phyloP scores from a whole-genome alignment of 2,888 invertebrate species.

The Liopterus haemorrhoidalis region DNA sequence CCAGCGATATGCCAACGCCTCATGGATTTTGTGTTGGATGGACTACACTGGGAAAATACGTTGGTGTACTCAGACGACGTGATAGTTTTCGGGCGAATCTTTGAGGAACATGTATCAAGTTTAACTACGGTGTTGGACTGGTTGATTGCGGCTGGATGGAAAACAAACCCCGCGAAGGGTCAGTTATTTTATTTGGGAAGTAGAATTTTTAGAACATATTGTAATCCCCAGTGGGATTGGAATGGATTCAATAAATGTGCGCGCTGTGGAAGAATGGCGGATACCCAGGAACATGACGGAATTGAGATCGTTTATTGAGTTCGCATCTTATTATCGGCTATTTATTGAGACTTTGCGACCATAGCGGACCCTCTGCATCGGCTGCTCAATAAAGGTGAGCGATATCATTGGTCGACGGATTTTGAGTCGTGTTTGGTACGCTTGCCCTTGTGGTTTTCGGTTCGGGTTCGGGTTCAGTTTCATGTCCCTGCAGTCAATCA shows the following conservation, averaged over 20 bases:
- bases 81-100: slow-evolving; percentile 17
- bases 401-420: slow-evolving; percentile 18
- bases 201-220: slow-evolving; percentile 26
- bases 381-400: slow-evolving; percentile 25
- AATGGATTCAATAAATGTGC: too few relatives aligned
- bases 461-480: too few relatives aligned
- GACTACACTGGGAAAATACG: slow-evolving; percentile 24
- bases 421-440: too few relatives aligned
- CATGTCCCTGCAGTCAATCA: too few relatives aligned
- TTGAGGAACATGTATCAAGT: slow-evolving; percentile 22
- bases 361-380: slow-evolving; percentile 26
- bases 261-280: not conserved
- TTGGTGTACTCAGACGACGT: slow-evolving; percentile 23
- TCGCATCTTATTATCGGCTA: slow-evolving; percentile 34
- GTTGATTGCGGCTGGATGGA: slow-evolving; percentile 24
- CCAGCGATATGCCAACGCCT: slow-evolving; percentile 27
- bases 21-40: slow-evolving; percentile 26
- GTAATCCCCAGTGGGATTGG: too few relatives aligned
- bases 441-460: too few relatives aligned
- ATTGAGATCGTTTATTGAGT: slow-evolving; percentile 31
- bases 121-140: slow-evolving; percentile 24
- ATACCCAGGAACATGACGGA: slow-evolving; percentile 27
- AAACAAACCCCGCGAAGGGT: slow-evolving; percentile 28
- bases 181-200: slow-evolving; percentile 21
- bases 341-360: slow-evolving; percentile 30